phyloP scores from a whole-genome alignment of 2,888 invertebrate genomes.

The Phyto melanocephala region DNA sequence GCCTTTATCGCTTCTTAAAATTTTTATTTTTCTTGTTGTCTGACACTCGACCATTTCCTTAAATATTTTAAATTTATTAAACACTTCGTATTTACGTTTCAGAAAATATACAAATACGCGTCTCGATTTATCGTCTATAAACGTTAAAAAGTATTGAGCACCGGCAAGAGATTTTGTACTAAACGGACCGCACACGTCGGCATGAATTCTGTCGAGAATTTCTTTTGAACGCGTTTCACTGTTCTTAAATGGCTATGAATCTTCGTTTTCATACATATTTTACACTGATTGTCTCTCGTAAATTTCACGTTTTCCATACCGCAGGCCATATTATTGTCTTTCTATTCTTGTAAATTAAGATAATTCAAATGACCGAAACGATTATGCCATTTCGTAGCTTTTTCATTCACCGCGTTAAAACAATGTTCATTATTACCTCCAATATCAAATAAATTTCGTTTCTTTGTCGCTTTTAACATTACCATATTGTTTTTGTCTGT shows the following conservation, averaged over 20 bases:
- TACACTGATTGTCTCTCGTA: slow-evolving; percentile 4
- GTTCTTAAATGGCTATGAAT: slow-evolving; percentile 12
- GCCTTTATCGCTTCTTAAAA: slow-evolving; percentile 58
- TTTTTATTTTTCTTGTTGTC: slow-evolving; percentile 1
- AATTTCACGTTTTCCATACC: slow-evolving; percentile 3
- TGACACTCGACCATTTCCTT: background rate
- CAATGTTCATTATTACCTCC: background rate
- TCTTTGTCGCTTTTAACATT: background rate
- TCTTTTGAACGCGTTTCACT: slow-evolving; percentile 29
- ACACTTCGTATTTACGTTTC: too few species aligned
- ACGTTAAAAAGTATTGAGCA: background rate
- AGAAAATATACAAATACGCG: too few species aligned
- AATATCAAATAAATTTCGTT: slow-evolving; percentile 9
- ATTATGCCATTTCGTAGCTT: slow-evolving; percentile 4
- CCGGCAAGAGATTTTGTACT: background rate
- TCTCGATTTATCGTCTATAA: too few species aligned
- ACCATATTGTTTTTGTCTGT: background rate
- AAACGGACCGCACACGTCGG: slow-evolving; percentile 11
- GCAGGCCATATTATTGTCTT: background rate
- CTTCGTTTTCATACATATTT: slow-evolving; percentile 29
- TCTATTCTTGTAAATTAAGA: background rate
- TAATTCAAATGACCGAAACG: slow-evolving; percentile 36
- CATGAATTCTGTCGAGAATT: slow-evolving; percentile 23
- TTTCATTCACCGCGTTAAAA: slow-evolving; percentile 11
- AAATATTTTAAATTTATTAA: too few species aligned